A percentile compares a stretch with the other conserved stretches of the same genome.
These are phyloP conservation scores for Phycodurus eques DNA, from an alignment of 2,113 vertebrate genomes.

Conservation along the genomic window DNA sequence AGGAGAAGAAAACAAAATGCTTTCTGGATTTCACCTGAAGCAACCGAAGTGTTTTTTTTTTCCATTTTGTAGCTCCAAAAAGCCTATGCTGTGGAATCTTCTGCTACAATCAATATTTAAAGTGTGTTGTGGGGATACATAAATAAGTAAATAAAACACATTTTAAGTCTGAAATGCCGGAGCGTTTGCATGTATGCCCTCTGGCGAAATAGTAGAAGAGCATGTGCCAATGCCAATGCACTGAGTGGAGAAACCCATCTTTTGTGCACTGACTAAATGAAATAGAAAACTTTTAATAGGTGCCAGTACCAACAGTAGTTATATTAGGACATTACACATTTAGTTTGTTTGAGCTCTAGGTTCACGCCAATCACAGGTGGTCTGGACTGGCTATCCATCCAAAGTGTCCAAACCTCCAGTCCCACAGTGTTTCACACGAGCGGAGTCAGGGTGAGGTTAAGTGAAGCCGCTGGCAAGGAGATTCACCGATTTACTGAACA, in stretches of 20 bases:
- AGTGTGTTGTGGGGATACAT: constrained; percentile 53
- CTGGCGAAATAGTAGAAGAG: constrained; percentile 49
- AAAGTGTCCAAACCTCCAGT: too few species aligned
- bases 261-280: background rate
- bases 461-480: too few species aligned
- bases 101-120: constrained; percentile 67
- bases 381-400: too few species aligned
- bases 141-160: constrained; percentile 60
- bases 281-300: constrained; percentile 13
- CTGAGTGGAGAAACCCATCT: constrained; percentile 10
- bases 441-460: too few species aligned
- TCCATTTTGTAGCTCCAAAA: constrained; percentile 43
- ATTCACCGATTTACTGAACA: too few species aligned
- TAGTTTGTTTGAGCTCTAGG: background rate
- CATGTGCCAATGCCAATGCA: constrained; percentile 42
- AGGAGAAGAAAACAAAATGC: background rate
- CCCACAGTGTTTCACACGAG: too few species aligned
- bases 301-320: background rate
- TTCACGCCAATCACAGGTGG: background rate
- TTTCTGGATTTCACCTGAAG: constrained; percentile 58
- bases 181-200: constrained; percentile 53
- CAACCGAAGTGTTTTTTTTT: constrained; percentile 42
- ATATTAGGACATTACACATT: background rate
- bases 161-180: constrained; percentile 58
- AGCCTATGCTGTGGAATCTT: constrained; percentile 52